Evolutionary conservation across 2,113 vertebrate genomes (phyloP).

Genomic region (Bostrychus sinensis): DNA sequence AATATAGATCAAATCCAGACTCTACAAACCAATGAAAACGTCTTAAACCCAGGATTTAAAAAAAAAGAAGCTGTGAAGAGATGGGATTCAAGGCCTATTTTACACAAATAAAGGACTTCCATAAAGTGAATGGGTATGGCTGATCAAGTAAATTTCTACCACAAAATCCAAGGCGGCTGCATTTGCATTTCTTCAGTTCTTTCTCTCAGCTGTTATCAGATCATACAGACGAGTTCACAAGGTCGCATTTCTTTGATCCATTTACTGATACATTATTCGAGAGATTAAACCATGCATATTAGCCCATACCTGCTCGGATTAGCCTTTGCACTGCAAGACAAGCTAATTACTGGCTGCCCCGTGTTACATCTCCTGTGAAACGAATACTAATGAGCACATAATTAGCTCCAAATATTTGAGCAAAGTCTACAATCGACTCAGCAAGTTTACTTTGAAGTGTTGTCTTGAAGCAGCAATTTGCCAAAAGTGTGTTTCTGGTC

Average conservation of each 20-base stretch:
- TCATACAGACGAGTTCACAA: background rate
- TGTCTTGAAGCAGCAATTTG: background rate
- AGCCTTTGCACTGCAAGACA: conserved; percentile 38
- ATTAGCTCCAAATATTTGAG: conserved; percentile 52
- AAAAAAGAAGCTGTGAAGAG: too few relatives aligned
- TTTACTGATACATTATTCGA: conserved; percentile 3
- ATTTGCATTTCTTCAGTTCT: background rate
- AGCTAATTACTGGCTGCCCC: conserved; percentile 51
- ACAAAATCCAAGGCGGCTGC: too few relatives aligned
- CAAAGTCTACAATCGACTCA: conserved; percentile 47
- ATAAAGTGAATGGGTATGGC: too few relatives aligned
- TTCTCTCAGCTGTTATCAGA: background rate
- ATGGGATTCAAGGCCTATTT: too few relatives aligned
- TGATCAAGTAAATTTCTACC: too few relatives aligned
- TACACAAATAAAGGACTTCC: too few relatives aligned
- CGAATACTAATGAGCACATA: conserved; percentile 53
- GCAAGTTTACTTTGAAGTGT: conserved; percentile 50
- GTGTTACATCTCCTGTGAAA: conserved; percentile 39
- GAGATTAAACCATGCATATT: conserved; percentile 1
- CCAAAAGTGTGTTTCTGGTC: conserved; percentile 1
- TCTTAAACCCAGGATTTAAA: too few relatives aligned
- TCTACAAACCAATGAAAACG: too few relatives aligned
- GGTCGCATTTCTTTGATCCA: conserved; percentile 15
- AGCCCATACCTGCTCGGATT: conserved; percentile 37
- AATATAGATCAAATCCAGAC: too few relatives aligned